Percentiles rank a stretch among this genome's conserved stretches.
Evolutionary conservation across 1,140 invertebrate genomes (phyloP).

Genomic region (Drosophila willistoni): DNA sequence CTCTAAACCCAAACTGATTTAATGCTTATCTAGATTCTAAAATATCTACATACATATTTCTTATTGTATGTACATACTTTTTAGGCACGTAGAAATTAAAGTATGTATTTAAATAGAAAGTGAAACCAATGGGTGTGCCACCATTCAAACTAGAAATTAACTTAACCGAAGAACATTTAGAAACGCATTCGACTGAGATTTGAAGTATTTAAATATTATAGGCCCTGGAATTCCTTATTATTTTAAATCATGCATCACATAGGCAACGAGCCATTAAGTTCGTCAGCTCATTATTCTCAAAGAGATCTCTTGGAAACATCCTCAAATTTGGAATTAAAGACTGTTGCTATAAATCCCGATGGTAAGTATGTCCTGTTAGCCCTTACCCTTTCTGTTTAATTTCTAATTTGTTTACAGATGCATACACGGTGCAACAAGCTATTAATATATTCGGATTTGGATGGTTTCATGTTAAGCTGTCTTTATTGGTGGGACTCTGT

Average conservation of each 20-base stretch:
- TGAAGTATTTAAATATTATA: too few species aligned
- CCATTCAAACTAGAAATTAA: neutral
- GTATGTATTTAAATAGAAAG: neutral
- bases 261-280: slow-evolving; percentile 35
- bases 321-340: slow-evolving; percentile 90
- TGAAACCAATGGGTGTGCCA: neutral
- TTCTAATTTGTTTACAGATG: slow-evolving; percentile 85
- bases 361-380: slow-evolving; percentile 86
- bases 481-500: slow-evolving; percentile 92
- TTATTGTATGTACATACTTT: neutral
- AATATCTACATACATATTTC: too few species aligned
- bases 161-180: too few species aligned
- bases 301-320: slow-evolving; percentile 31
- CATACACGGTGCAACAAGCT: slow-evolving; percentile 97
- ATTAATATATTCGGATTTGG: slow-evolving; percentile 98
- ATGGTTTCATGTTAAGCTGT: slow-evolving; percentile 96
- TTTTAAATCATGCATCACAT: slow-evolving; percentile 33
- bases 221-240: neutral
- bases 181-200: too few species aligned
- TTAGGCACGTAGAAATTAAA: neutral
- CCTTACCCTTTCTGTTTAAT: neutral
- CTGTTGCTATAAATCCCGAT: slow-evolving; percentile 91
- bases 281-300: slow-evolving; percentile 25
- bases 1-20: too few species aligned
- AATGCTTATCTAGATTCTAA: too few species aligned